Evolutionary conservation across 2,113 vertebrate genomes (phyloP).

Genomic region (Tyrannus savana): DNA sequence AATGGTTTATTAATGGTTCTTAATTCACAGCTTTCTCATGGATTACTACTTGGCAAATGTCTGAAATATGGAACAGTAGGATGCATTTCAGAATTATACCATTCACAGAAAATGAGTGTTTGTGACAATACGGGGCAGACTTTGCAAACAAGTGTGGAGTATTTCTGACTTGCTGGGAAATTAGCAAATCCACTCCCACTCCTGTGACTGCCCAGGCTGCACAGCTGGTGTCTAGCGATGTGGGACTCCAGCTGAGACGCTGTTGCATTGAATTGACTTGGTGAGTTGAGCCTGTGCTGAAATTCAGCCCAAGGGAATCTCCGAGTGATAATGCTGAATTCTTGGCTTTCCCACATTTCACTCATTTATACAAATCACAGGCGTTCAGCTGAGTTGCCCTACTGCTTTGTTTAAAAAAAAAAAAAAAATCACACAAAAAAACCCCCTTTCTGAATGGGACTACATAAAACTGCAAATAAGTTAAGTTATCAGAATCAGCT

Average conservation of each 20-base stretch:
- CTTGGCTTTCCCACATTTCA: rapidly evolving
- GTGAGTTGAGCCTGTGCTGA: not conserved
- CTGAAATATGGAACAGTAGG: not conserved
- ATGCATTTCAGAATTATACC: not conserved
- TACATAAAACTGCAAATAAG: not conserved
- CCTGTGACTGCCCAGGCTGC: not conserved
- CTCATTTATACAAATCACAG: not conserved
- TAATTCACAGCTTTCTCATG: not conserved
- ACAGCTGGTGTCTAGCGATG: not conserved
- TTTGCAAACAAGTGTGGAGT: not conserved
- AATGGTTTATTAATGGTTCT: not conserved
- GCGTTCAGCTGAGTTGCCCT: not conserved
- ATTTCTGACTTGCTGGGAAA: not conserved
- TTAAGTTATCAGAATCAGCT: not conserved
- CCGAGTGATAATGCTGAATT: not conserved
- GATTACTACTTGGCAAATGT: not conserved
- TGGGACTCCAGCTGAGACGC: not conserved
- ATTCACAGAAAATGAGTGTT: not conserved
- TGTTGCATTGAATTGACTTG: not conserved
- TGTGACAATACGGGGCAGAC: rapidly evolving
- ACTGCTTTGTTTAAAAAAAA: not conserved
- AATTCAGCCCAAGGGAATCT: not conserved
- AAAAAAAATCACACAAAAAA: not conserved
- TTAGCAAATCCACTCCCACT: not conserved
- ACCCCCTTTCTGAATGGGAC: not conserved